Percentiles rank a stretch among this genome's conserved stretches.
These are phyloP conservation scores for Acinonyx jubatus DNA, from an alignment of 2,113 vertebrate species.

Conservation along the genomic window DNA sequence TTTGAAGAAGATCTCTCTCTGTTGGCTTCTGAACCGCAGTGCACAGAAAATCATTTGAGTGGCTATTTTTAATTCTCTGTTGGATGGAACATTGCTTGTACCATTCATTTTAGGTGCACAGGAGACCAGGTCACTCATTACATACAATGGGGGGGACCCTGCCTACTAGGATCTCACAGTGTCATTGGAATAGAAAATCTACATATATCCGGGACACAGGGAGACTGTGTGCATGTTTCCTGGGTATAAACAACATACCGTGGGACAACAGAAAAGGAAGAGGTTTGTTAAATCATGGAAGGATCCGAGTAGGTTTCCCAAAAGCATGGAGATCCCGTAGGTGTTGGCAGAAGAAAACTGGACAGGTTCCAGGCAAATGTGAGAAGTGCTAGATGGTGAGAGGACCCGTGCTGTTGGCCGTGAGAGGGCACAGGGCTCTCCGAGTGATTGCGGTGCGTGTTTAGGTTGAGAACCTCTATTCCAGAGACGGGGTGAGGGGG, in stretches of 20 bases:
- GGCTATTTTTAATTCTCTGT: not conserved
- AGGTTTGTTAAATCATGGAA: not conserved
- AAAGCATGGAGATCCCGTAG: not conserved
- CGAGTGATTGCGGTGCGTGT: rapidly evolving
- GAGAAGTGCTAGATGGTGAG: not conserved
- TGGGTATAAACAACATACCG: not conserved
- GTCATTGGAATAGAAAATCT: not conserved
- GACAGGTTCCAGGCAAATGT: not conserved
- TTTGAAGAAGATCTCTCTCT: too few relatives aligned
- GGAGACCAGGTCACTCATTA: too few relatives aligned
- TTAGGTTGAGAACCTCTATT: not conserved
- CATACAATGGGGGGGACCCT: not conserved
- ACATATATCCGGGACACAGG: too few relatives aligned
- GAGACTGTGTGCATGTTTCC: not conserved
- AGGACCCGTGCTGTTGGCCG: not conserved
- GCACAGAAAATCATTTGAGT: not conserved
- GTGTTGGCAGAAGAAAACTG: not conserved
- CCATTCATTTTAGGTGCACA: not conserved
- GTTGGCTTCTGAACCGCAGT: not conserved
- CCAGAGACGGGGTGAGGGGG: not conserved
- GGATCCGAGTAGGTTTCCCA: not conserved
- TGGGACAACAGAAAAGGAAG: not conserved
- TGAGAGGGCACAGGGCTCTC: not conserved
- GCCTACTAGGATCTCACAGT: not conserved
- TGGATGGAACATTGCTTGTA: not conserved